A percentile compares a stretch with the other conserved stretches of the same genome.
Conservation (phyloP, 2,797 vertebrate species). For the Rousettus madagascariensis region DNA sequence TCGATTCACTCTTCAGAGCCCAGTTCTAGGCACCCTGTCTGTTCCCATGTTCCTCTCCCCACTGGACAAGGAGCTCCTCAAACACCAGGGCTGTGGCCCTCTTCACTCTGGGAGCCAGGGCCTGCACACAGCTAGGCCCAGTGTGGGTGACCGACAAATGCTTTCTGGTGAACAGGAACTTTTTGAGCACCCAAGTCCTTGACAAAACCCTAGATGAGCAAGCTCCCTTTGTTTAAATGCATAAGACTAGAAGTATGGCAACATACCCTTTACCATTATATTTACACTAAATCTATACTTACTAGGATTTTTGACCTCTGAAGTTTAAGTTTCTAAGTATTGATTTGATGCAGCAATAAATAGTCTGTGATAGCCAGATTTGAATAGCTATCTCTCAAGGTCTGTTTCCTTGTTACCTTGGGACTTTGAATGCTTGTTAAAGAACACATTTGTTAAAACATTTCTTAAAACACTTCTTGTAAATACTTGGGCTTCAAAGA, state of each 20-base stretch:
- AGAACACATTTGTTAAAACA: conserved; percentile 32
- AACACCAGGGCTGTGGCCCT: too few relatives aligned
- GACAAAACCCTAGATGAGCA: background rate
- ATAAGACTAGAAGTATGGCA: background rate
- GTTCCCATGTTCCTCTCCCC: background rate
- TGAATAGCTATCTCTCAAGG: conserved; percentile 39
- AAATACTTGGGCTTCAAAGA: conserved; percentile 40
- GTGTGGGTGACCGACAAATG: background rate
- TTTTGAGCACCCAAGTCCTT: background rate
- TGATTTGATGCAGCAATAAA: conserved; percentile 31
- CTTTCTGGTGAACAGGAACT: background rate
- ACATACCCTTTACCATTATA: background rate
- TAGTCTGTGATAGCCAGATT: background rate
- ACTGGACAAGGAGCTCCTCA: background rate
- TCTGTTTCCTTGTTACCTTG: conserved; percentile 5
- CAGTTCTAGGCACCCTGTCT: background rate
- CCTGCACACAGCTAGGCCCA: background rate
- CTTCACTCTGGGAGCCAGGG: background rate
- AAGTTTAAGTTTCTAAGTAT: conserved; percentile 41
- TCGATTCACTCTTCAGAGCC: background rate
- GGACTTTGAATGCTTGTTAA: conserved; percentile 52
- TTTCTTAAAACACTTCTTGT: conserved; percentile 48
- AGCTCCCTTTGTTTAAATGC: conserved; percentile 22
- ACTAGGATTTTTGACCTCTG: conserved; percentile 37
- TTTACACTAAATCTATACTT: conserved; percentile 33